Percentiles rank a stretch among this genome's conserved stretches.
These are phyloP conservation scores for Ceratoteleas bidentatus DNA, from an alignment of 1,140 invertebrate species.

Conservation along the genomic window DNA sequence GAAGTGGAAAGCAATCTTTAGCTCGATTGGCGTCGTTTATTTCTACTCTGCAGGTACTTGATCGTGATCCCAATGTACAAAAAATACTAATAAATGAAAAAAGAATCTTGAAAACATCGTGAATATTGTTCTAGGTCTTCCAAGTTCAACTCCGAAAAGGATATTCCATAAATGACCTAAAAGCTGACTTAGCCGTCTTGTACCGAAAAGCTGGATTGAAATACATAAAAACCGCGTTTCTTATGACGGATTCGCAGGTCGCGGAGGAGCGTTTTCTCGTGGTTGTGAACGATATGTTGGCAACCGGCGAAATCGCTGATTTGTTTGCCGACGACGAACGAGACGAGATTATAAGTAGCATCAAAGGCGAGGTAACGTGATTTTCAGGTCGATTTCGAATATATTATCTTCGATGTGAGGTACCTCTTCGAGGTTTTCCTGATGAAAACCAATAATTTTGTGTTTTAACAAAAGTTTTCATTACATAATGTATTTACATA, in stretches of 20 bases:
- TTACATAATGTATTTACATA: too few relatives aligned
- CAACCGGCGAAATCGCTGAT: conserved; percentile 96
- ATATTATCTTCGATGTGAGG: too few relatives aligned
- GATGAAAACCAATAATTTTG: too few relatives aligned
- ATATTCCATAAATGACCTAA: conserved; percentile 92
- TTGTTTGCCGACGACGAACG: conserved; percentile 95
- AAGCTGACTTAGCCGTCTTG: conserved; percentile 89
- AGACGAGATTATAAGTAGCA: conserved; percentile 91
- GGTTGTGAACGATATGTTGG: conserved; percentile 95
- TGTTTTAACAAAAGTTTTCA: too few relatives aligned
- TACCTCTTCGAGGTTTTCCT: too few relatives aligned
- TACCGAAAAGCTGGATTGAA: conserved; percentile 95
- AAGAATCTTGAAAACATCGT: too few relatives aligned
- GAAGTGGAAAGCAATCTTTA: conserved; percentile 94
- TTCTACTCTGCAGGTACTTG: conserved; percentile 48
- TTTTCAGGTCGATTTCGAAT: background rate
- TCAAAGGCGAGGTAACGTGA: conserved; percentile 89
- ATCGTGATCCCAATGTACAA: conserved; percentile 32
- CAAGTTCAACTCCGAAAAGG: conserved; percentile 95
- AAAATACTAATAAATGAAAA: background rate
- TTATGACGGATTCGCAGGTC: conserved; percentile 97
- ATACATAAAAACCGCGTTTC: conserved; percentile 91
- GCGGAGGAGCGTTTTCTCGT: conserved; percentile 95
- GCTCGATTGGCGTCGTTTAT: conserved; percentile 60
- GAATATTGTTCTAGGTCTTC: conserved; percentile 69